A percentile compares a stretch with the other conserved stretches of the same genome.
Evolutionary conservation across 1,140 invertebrate genomes (phyloP).

Genomic region (Asbolus verrucosus): DNA sequence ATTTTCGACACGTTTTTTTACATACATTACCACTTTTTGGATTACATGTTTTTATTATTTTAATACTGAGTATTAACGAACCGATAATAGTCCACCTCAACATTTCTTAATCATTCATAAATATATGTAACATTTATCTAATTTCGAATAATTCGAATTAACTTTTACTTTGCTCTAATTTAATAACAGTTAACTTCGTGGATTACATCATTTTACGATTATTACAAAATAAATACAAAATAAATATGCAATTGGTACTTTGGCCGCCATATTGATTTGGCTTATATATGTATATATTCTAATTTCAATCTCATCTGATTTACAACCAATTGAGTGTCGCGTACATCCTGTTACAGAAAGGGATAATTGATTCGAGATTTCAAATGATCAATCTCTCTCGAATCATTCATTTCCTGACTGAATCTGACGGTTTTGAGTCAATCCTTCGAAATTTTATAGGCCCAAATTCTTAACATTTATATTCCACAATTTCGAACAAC

Average conservation of each 20-base stretch:
- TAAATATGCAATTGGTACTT: conserved; percentile 26
- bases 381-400: too few species aligned
- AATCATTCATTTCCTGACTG: too few species aligned
- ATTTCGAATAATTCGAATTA: conserved; percentile 3
- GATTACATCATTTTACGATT: neutral
- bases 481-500: too few species aligned
- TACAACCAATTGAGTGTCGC: conserved; percentile 5
- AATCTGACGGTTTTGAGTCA: too few species aligned
- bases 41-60: neutral
- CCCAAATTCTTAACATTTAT: too few species aligned
- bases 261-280: conserved; percentile 21
- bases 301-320: conserved; percentile 22
- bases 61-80: neutral
- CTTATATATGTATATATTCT: conserved; percentile 5
- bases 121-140: conserved; percentile 22
- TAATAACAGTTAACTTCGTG: conserved; percentile 19
- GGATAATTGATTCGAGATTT: too few species aligned
- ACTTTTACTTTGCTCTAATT: neutral
- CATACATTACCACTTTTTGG: conserved; percentile 9
- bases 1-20: conserved; percentile 26
- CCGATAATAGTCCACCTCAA: neutral
- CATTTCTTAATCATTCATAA: too few species aligned
- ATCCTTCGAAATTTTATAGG: too few species aligned
- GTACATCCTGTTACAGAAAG: neutral
- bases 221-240: conserved; percentile 9